Base-by-base conservation (phyloP, 2,888 invertebrate genomes). In the Mythimna vitellina region DNA sequence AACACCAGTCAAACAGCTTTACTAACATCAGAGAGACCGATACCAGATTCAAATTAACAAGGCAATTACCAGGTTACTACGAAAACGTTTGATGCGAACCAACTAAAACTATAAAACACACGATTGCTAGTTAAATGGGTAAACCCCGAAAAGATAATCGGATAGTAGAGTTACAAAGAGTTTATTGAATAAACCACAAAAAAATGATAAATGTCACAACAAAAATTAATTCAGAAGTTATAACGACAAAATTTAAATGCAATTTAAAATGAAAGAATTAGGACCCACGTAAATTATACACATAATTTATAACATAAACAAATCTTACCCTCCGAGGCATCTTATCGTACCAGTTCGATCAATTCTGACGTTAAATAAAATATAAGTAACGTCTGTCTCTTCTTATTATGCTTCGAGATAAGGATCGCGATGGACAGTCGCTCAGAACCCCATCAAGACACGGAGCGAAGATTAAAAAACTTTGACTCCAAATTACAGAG, bases 321-420 rank as follows among this genome's bases (percentile, higher is more conserved):
- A 95, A 96, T 93, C 92, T 93, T 89, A 88, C 87, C 90, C 86
- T 91, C 89, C 88, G 86, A 87, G 87, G 86, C 68, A 86, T 87
- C 90, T 95, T 96, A 96, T 96, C 96, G 85, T 80, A 88, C 88
- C 92, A 93, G 89, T 93, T 95, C 92, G 94, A 96, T 96, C 96
- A 93, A 91, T 90, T 91, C 91, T 93, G 95, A 95, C 93, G 90
- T 95, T 94, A 93, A 95, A 95, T 95, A 95, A 96, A 95, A 95
- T 96, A 94, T 96, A 96, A 95, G 94, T 93, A 92, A 95, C 92
- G 95, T 95, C 95, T 94, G 95, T 95, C 95, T 95, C 93, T 93
- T 95, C 93, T 94, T 96, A 95, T 96, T 96, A 95, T 94, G 89
- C 93, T 89, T 83, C 78, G 85, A 93, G 96, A 96, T 96, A 95